These are phyloP conservation scores for Heliothis virescens DNA, from an alignment of 1,140 invertebrate species.

Conservation along the genomic window DNA sequence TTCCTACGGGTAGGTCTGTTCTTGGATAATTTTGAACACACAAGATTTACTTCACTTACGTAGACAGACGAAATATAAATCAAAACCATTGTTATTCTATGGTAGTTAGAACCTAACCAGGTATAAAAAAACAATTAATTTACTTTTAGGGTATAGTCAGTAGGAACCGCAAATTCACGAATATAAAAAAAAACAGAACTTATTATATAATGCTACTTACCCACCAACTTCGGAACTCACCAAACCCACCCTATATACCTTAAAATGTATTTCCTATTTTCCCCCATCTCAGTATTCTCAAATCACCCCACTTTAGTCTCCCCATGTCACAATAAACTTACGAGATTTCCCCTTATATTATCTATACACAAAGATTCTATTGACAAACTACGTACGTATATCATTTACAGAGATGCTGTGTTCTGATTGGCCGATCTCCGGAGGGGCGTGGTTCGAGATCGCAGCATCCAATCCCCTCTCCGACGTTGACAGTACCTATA, in stretches of 20 bases:
- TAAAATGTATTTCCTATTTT: neutral
- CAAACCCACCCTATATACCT: neutral
- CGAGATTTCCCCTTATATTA: neutral
- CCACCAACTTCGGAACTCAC: no score
- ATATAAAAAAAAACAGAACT: neutral
- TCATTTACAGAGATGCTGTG: slow-evolving; percentile 49
- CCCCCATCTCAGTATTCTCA: no score
- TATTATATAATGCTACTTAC: no score
- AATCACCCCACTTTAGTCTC: neutral
- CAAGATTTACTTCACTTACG: no score
- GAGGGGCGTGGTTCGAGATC: slow-evolving; percentile 59
- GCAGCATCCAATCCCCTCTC: slow-evolving; percentile 68
- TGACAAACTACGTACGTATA: slow-evolving; percentile 20
- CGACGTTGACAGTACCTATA: slow-evolving; percentile 10
- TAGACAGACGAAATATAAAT: no score
- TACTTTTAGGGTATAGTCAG: no score
- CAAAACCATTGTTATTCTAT: no score
- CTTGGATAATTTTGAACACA: no score
- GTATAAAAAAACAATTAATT: no score
- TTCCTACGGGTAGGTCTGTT: no score
- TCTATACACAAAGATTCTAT: neutral
- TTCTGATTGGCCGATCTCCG: slow-evolving; percentile 63
- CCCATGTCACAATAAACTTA: neutral
- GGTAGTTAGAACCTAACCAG: no score
- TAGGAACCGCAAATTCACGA: neutral